These are phyloP conservation scores for Xyrauchen texanus DNA, from an alignment of 2,113 vertebrate genomes.

Conservation along the genomic window DNA sequence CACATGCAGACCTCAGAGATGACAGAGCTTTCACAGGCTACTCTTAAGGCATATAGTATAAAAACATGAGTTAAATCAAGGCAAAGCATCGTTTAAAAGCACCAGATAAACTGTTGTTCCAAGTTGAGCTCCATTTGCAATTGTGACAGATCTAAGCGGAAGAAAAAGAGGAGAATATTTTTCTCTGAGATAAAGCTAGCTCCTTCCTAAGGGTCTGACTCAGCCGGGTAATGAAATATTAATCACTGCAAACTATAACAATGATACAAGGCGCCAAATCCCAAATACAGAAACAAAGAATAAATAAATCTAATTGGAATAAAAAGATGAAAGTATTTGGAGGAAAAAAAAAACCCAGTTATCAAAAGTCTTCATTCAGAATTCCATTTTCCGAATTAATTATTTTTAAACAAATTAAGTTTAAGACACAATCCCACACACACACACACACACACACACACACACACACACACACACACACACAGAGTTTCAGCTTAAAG, in stretches of 20 bases:
- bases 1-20: too few species aligned
- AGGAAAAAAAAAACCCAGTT: not conserved
- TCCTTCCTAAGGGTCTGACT: not conserved
- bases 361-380: not conserved
- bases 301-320: constrained; percentile 5
- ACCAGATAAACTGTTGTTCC: constrained; percentile 8
- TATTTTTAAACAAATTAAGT: not conserved
- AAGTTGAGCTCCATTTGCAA: not conserved
- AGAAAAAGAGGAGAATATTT: not conserved
- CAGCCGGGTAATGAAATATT: constrained; percentile 34
- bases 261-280: not conserved
- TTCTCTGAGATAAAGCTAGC: constrained; percentile 6
- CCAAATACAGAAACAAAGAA: constrained; percentile 1
- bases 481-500: not conserved
- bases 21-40: too few species aligned
- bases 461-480: not conserved
- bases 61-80: not conserved
- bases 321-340: not conserved
- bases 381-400: constrained; percentile 4
- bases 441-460: too few species aligned
- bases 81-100: not conserved
- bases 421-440: not conserved
- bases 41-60: not conserved
- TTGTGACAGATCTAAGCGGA: constrained; percentile 14
- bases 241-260: constrained; percentile 24